phyloP scores from a whole-genome alignment of 1,140 invertebrate species.

The Drosophila truncata region DNA sequence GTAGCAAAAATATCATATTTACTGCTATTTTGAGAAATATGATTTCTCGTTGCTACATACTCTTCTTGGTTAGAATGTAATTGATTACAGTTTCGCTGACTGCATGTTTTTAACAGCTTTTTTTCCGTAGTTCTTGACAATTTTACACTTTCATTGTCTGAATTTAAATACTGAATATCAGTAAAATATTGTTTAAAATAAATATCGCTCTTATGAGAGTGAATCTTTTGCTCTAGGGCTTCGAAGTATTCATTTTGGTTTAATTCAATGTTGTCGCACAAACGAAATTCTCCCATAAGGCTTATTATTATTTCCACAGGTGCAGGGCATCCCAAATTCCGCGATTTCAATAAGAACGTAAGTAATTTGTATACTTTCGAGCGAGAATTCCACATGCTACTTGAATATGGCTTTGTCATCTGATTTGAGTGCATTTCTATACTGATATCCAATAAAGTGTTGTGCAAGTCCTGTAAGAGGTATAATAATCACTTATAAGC shows the following conservation, averaged over 20 bases:
- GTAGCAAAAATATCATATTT: neutral
- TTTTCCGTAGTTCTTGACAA: neutral
- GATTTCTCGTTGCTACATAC: neutral
- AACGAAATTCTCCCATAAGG: conserved; percentile 32
- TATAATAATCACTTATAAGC: neutral
- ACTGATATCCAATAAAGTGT: conserved; percentile 40
- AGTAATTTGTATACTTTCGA: conserved; percentile 37
- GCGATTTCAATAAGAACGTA: conserved; percentile 17
- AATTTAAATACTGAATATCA: neutral
- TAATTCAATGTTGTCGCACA: conserved; percentile 20
- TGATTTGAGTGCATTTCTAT: conserved; percentile 22
- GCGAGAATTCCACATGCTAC: conserved; percentile 12
- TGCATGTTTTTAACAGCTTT: neutral
- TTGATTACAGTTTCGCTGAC: neutral
- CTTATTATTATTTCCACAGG: conserved; percentile 38
- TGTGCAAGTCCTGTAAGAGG: conserved; percentile 33
- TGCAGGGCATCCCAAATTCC: conserved; percentile 26
- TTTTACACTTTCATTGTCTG: neutral
- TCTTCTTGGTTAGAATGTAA: neutral
- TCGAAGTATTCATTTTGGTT: conserved; percentile 2
- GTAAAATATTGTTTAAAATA: conserved; percentile 7
- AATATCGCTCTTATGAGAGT: conserved; percentile 47
- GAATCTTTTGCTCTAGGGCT: conserved; percentile 32
- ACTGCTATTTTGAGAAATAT: neutral
- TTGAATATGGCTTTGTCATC: neutral